Base-by-base conservation (phyloP, 2,888 invertebrate species). In the Hirtodrosophila alboralis region DNA sequence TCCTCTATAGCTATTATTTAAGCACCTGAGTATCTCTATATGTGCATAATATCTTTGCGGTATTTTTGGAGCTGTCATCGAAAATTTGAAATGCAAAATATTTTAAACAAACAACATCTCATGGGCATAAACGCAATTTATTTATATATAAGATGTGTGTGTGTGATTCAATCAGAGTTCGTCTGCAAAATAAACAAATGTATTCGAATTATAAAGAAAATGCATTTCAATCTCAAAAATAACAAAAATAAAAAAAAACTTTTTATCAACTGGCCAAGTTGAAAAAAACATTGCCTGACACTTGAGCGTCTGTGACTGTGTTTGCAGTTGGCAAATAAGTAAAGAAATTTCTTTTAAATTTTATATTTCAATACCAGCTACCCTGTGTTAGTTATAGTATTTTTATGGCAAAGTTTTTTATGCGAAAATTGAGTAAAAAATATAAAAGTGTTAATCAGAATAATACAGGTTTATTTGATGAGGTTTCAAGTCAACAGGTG, bases 1-100 rank as follows among this genome's bases (percentile, higher is more conserved):
- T 18, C 9, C 28, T n/a, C 6, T 14, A 10, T 5, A 16, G 65
- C 65, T 80, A 77, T 76, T 18, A 76, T 68, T 79, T 77, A 53
- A 38, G 57, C 77, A 65, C 76, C 71, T 71, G 61, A 73, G 71
- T 52, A 52, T 58, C 44, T 45, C 3, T 21, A 1, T 40, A 9
- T 49, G 56, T 51, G 40, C 53, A 44, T 38, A 40, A 40, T 37
- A 36, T 28, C 47, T 52, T 27, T 34, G 64, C 28, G 47, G 33
- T 21, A 36, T 34, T 31, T 31, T 37, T 7, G 12, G 21, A n/a
- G 8, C 27, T 18, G 45, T 18, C 13, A 16, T 18, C 33, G 33
- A 27, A 57, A 45, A 58, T 74, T 70, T 58, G 26, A 65, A 64
- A 65, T 70, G 65, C 79, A 59, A 57, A 60, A 59, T n/a, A 31